phyloP scores from a whole-genome alignment of 2,113 vertebrate species.

The Ancistrus triradiatus region DNA sequence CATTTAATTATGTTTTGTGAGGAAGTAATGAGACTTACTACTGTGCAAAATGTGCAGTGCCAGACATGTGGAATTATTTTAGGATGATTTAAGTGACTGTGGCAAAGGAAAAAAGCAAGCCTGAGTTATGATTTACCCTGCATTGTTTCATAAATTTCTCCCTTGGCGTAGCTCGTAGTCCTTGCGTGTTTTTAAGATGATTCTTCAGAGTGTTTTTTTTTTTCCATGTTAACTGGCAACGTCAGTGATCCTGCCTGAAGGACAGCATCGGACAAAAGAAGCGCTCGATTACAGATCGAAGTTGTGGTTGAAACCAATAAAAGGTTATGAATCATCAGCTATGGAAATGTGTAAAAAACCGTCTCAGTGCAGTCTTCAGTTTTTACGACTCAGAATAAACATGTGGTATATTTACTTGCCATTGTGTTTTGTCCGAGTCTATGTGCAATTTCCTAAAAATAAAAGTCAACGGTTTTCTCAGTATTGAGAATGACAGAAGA shows the following conservation, averaged over 20 bases:
- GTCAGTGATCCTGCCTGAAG: slow-evolving; percentile 3
- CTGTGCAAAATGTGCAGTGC: not conserved
- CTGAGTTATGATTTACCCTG: slow-evolving; percentile 24
- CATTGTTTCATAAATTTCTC: slow-evolving; percentile 22
- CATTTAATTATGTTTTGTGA: slow-evolving; percentile 5
- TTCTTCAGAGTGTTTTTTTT: not conserved
- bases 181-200: slow-evolving; percentile 3
- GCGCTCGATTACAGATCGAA: not conserved
- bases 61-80: slow-evolving; percentile 34
- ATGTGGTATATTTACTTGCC: too few species aligned
- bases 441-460: too few species aligned
- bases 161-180: not conserved
- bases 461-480: too few species aligned
- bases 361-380: too few species aligned
- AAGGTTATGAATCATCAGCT: too few species aligned
- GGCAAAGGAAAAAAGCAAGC: not conserved
- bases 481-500: too few species aligned
- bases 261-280: not conserved
- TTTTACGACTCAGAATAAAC: too few species aligned
- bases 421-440: too few species aligned
- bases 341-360: too few species aligned
- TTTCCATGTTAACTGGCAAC: slow-evolving; percentile 4
- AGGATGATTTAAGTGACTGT: slow-evolving; percentile 2
- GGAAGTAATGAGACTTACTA: slow-evolving; percentile 25
- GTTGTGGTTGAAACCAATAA: slow-evolving; percentile 12